These are phyloP conservation scores for Catharus fuscescens DNA, from an alignment of 2,113 vertebrate species.

Conservation along the genomic window DNA sequence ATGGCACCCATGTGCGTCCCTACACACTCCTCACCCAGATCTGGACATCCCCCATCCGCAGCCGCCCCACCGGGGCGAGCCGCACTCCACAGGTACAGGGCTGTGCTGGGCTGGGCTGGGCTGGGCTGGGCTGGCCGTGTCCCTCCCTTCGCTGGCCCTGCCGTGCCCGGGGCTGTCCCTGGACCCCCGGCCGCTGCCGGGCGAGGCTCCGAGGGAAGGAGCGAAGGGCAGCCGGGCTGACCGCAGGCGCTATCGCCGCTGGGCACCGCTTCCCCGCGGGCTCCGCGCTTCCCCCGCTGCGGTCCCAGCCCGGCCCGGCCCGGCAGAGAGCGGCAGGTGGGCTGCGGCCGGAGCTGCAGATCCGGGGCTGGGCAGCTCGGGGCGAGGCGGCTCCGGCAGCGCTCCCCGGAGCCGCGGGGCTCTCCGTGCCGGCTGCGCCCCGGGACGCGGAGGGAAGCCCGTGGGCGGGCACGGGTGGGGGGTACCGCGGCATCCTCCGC, in stretches of 20 bases:
- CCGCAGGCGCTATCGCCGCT: not conserved
- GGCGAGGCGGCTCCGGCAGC: not conserved
- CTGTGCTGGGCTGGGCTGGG: not conserved
- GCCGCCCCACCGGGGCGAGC: not conserved
- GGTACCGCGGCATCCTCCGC: not conserved
- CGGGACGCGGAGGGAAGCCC: not conserved
- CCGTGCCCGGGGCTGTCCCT: accelerated
- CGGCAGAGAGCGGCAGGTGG: not conserved
- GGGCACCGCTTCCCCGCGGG: conserved; percentile 1
- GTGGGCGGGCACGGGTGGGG: not conserved
- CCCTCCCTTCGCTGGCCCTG: not conserved
- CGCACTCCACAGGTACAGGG: not conserved
- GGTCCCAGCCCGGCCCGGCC: not conserved
- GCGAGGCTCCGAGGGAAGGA: not conserved
- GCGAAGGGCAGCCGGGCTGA: not conserved
- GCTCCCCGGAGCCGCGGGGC: not conserved
- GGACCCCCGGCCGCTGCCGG: not conserved
- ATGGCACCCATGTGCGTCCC: accelerated
- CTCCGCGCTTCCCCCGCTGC: not conserved
- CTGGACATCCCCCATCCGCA: accelerated
- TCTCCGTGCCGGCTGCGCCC: not conserved
- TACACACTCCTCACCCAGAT: not conserved
- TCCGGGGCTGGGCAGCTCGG: not conserved
- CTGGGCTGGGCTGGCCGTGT: too few relatives aligned
- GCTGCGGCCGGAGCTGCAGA: not conserved